A percentile compares a stretch with the other conserved stretches of the same genome.
Conservation (phyloP, 2,888 invertebrate species). For the Drosophila koepferae region DNA sequence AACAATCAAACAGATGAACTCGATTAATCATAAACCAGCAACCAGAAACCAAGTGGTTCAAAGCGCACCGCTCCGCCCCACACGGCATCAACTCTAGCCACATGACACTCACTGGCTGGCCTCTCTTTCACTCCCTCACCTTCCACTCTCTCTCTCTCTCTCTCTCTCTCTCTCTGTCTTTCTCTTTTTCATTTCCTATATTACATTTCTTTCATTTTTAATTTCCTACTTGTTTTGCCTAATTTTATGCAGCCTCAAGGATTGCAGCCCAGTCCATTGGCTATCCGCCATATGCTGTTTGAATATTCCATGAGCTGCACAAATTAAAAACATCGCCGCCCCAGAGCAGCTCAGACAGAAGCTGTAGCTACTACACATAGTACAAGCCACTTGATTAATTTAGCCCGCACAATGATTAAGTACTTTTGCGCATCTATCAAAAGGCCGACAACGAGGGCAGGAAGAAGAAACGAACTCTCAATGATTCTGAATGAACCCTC, state of each 20-base stretch:
- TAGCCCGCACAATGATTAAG: conserved; percentile 83
- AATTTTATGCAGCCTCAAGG: conserved; percentile 75
- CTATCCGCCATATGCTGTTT: conserved; percentile 69
- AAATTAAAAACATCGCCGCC: conserved; percentile 74
- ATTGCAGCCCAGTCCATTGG: conserved; percentile 51
- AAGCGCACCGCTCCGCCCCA: conserved; percentile 41
- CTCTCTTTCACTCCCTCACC: neutral
- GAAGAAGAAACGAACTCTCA: conserved; percentile 24
- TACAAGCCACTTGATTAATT: conserved; percentile 82
- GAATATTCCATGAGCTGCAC: conserved; percentile 80
- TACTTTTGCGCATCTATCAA: conserved; percentile 71
- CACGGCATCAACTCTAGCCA: conserved; percentile 36
- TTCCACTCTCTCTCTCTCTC: neutral
- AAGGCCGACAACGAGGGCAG: conserved; percentile 20
- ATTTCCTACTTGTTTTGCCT: conserved; percentile 76
- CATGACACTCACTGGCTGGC: conserved; percentile 52
- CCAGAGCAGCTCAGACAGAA: conserved; percentile 10
- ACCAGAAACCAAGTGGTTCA: conserved; percentile 41
- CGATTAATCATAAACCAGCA: conserved; percentile 78
- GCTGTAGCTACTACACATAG: conserved; percentile 40
- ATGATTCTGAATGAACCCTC: conserved; percentile 45
- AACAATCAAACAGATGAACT: conserved; percentile 74
- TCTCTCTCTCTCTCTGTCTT: neutral
- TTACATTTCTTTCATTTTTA: conserved; percentile 36
- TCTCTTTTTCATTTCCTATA: neutral